Evolutionary conservation across 2,113 vertebrate species (phyloP).

Genomic region (Gavia stellata): DNA sequence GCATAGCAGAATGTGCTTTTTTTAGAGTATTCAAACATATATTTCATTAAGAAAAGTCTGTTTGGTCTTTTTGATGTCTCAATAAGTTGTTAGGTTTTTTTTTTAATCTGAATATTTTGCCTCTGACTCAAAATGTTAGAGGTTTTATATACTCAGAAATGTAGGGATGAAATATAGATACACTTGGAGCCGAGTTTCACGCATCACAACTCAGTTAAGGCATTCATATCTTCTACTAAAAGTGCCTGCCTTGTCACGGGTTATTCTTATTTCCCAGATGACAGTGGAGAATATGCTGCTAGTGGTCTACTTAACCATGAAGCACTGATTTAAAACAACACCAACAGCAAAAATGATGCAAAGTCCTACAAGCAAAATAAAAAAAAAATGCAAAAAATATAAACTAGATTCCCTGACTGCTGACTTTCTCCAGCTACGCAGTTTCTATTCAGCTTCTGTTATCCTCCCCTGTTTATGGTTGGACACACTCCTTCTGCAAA

Average conservation of each 20-base stretch:
- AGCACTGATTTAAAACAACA: neutral
- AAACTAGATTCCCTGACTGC: neutral
- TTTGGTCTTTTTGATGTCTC: neutral
- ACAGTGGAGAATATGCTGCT: neutral
- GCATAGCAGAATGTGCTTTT: neutral
- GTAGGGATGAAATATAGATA: neutral
- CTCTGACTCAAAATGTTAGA: neutral
- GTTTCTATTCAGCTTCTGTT: neutral
- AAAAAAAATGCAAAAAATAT: neutral
- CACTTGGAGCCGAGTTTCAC: neutral
- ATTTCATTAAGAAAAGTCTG: neutral
- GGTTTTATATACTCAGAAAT: neutral
- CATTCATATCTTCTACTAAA: neutral
- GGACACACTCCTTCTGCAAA: neutral
- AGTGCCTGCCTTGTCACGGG: neutral
- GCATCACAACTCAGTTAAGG: neutral
- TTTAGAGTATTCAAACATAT: neutral
- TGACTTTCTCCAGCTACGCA: neutral
- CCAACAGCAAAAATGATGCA: neutral
- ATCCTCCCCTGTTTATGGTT: neutral
- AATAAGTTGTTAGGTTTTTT: neutral
- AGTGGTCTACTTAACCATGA: neutral
- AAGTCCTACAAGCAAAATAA: neutral
- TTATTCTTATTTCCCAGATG: neutral
- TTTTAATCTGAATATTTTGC: neutral